These are phyloP conservation scores for Labeo calbasu DNA, from an alignment of 2,797 vertebrate genomes.

Conservation along the genomic window DNA sequence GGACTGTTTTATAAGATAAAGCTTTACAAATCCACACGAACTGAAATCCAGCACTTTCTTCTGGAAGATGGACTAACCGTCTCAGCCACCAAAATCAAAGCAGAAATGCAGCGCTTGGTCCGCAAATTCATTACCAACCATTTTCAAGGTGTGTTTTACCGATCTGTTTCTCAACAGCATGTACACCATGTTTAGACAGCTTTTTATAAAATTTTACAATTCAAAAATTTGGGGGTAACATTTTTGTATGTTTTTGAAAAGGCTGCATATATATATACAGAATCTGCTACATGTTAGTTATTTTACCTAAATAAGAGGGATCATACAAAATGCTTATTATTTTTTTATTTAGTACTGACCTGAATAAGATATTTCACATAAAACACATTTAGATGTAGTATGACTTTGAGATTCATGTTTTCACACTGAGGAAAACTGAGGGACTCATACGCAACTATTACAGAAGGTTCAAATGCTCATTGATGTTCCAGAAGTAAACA, in stretches of 20 bases:
- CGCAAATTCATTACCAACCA: conserved; percentile 68
- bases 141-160: conserved; percentile 61
- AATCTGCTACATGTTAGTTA: no score
- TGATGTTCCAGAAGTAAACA: no score
- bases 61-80: conserved; percentile 60
- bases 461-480: no score
- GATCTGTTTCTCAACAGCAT: not conserved
- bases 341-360: no score
- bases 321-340: no score
- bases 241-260: not conserved
- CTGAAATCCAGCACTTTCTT: conserved; percentile 65
- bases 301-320: no score
- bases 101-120: conserved; percentile 60
- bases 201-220: not conserved
- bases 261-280: not conserved
- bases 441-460: no score
- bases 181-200: not conserved
- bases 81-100: conserved; percentile 65
- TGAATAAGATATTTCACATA: no score
- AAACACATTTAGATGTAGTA: no score
- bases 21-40: conserved; percentile 42
- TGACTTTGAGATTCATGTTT: no score
- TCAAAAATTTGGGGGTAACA: not conserved
- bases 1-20: conserved; percentile 68
- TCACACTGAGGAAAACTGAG: no score